phyloP scores from a whole-genome alignment of 1,140 invertebrate genomes.

The Drosophila rhopaloa region DNA sequence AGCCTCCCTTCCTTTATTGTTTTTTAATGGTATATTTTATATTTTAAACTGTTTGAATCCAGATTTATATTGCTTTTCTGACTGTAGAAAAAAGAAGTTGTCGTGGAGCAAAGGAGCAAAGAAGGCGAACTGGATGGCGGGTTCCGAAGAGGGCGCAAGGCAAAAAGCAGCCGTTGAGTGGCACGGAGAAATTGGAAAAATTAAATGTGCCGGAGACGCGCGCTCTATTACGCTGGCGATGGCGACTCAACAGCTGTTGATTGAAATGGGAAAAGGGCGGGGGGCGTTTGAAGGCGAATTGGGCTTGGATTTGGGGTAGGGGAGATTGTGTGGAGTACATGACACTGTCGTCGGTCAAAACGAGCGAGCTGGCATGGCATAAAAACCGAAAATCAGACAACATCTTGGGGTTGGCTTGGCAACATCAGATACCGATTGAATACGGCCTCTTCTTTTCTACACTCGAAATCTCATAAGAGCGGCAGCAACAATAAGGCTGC shows the following conservation, averaged over 20 bases:
- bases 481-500: conserved; percentile 56
- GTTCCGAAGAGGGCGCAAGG: conserved; percentile 11
- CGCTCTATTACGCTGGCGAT: conserved; percentile 15
- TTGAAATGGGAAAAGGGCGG: conserved; percentile 41
- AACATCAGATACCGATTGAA: conserved; percentile 79
- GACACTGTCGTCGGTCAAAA: conserved; percentile 37
- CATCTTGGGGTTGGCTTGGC: conserved; percentile 65
- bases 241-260: conserved; percentile 70
- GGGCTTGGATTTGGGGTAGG: background rate
- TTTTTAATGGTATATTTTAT: too few relatives aligned
- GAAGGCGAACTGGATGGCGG: background rate
- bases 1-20: too few relatives aligned
- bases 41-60: background rate
- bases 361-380: conserved; percentile 43
- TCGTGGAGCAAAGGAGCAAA: conserved; percentile 1
- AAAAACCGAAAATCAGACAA: conserved; percentile 79
- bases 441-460: conserved; percentile 28
- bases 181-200: conserved; percentile 62
- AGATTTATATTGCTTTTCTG: background rate
- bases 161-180: conserved; percentile 51
- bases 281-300: background rate
- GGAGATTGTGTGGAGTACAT: background rate
- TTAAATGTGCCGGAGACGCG: conserved; percentile 49
- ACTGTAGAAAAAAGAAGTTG: conserved; percentile 1
- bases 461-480: conserved; percentile 13